phyloP scores from a whole-genome alignment of 2,888 invertebrate species.

The Cantharis lateralis region DNA sequence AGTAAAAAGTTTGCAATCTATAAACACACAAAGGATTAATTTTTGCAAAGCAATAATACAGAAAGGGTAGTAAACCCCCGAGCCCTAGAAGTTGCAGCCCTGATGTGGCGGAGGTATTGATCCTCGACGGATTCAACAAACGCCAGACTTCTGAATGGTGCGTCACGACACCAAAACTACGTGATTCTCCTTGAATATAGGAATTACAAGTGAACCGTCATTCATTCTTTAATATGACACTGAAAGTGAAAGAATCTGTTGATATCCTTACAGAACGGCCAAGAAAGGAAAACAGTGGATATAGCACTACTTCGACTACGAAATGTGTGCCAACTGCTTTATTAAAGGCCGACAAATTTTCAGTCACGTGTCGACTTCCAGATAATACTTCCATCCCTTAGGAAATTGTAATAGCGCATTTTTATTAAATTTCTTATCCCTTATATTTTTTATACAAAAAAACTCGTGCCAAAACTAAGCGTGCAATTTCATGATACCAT shows the following conservation, averaged over 20 bases:
- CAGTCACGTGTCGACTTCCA: not conserved
- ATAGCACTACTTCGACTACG: not conserved
- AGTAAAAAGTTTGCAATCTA: not conserved
- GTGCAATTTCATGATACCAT: not conserved
- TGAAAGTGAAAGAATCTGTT: slow-evolving; percentile 12
- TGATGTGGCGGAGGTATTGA: slow-evolving; percentile 21
- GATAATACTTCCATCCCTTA: not conserved
- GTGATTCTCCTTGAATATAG: slow-evolving; percentile 18
- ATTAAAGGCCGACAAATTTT: not conserved
- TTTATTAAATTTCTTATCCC: not conserved
- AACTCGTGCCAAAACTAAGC: not conserved
- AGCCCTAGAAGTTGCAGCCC: slow-evolving; percentile 11
- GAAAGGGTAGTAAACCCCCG: slow-evolving; percentile 6
- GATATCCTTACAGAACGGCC: slow-evolving; percentile 8
- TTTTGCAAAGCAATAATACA: not conserved
- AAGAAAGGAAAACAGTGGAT: not conserved
- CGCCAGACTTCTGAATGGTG: slow-evolving; percentile 23
- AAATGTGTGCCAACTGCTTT: not conserved
- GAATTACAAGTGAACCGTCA: slow-evolving; percentile 8
- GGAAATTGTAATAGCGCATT: not conserved
- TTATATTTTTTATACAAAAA: not conserved
- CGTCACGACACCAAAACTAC: slow-evolving; percentile 19
- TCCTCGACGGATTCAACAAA: slow-evolving; percentile 15
- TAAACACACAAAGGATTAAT: not conserved
- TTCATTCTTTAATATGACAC: slow-evolving; percentile 2